Evolutionary conservation across 2,888 invertebrate genomes (phyloP).

Genomic region (Ethmia dodecea): DNA sequence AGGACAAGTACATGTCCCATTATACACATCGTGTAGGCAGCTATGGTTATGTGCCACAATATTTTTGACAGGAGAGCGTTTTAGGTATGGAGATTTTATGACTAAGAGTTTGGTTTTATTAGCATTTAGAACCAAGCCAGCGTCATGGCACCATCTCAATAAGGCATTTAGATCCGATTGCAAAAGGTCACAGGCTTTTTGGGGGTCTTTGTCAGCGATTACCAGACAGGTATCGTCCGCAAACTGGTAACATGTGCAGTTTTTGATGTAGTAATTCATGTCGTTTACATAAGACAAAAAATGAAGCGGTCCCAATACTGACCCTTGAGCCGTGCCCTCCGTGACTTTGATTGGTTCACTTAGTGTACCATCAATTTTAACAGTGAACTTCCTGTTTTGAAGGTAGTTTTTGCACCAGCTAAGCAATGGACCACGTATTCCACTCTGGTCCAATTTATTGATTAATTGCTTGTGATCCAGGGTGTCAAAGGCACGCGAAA

Average conservation of each 20-base stretch:
- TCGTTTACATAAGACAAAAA: conserved; percentile 16
- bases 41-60: neutral
- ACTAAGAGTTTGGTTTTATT: conserved; percentile 1
- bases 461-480: conserved; percentile 6
- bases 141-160: conserved; percentile 13
- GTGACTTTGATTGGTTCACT: conserved; percentile 3
- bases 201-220: neutral
- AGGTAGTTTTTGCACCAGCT: conserved; percentile 14
- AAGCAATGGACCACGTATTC: conserved; percentile 13
- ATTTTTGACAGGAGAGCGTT: neutral
- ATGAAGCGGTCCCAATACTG: conserved; percentile 14
- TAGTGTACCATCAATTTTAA: conserved; percentile 8
- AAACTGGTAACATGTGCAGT: conserved; percentile 12
- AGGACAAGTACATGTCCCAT: neutral
- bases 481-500: neutral
- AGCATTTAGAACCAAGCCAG: conserved; percentile 5
- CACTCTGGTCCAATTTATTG: conserved; percentile 9
- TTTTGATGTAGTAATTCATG: conserved; percentile 6
- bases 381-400: conserved; percentile 7
- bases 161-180: conserved; percentile 11
- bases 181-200: neutral
- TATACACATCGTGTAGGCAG: neutral
- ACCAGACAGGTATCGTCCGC: conserved; percentile 15
- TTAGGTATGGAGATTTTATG: neutral
- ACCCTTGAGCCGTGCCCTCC: conserved; percentile 16